Conservation (phyloP, 1,140 invertebrate species). For the Zaprionus nigranus region DNA sequence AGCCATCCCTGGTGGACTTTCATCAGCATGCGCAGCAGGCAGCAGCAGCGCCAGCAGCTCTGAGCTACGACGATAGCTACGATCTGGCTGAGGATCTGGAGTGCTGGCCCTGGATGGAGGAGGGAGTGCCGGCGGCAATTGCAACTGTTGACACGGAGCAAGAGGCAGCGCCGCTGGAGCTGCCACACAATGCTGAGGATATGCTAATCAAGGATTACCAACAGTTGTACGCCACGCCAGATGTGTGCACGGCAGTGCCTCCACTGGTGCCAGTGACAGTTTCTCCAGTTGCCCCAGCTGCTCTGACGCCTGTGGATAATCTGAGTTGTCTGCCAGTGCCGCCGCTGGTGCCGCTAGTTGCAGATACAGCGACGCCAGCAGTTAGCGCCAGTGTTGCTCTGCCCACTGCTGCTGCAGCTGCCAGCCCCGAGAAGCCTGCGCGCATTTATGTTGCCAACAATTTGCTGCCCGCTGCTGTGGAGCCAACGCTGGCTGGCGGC, state of each 20-base stretch:
- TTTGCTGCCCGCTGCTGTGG: slow-evolving; percentile 60
- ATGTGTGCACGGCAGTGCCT: slow-evolving; percentile 31
- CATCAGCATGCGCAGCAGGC: slow-evolving; percentile 85
- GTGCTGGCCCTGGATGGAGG: slow-evolving; percentile 69
- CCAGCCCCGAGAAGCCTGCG: slow-evolving; percentile 60
- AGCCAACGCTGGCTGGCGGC: slow-evolving; percentile 53
- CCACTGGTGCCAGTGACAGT: slow-evolving; percentile 61
- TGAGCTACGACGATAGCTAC: slow-evolving; percentile 68
- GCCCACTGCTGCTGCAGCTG: neutral
- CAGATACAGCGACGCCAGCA: slow-evolving; percentile 19
- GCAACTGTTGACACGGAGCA: slow-evolving; percentile 3
- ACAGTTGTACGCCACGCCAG: slow-evolving; percentile 46
- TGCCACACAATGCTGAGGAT: slow-evolving; percentile 50
- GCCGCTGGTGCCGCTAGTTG: slow-evolving; percentile 57
- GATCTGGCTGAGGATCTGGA: slow-evolving; percentile 71
- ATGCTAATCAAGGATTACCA: slow-evolving; percentile 63
- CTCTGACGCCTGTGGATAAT: neutral
- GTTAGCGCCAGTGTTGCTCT: too few species aligned
- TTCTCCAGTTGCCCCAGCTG: slow-evolving; percentile 8
- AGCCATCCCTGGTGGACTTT: slow-evolving; percentile 30
- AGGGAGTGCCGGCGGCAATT: slow-evolving; percentile 35
- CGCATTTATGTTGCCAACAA: slow-evolving; percentile 84
- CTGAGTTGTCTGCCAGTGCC: slow-evolving; percentile 52
- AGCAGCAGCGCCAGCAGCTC: slow-evolving; percentile 35
- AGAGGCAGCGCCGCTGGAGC: slow-evolving; percentile 36